Conservation (phyloP, 1,140 invertebrate genomes). For the Macrobrachium rosenbergii region DNA sequence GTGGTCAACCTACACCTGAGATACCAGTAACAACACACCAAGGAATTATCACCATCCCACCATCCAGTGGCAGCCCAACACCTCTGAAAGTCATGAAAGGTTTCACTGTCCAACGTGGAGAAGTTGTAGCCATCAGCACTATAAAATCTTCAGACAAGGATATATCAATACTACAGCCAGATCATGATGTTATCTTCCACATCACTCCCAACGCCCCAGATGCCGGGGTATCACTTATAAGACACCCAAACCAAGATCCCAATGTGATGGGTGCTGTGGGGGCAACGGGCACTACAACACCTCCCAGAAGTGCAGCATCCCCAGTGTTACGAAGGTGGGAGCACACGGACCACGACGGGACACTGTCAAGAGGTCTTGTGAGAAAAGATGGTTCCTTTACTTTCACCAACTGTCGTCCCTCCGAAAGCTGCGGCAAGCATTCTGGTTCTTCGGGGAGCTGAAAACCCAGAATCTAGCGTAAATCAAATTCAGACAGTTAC, state of each 20-base stretch:
- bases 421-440: constrained; percentile 7
- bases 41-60: neutral
- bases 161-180: constrained; percentile 30
- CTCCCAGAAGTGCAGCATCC: neutral
- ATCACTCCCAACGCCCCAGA: constrained; percentile 38
- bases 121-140: constrained; percentile 37
- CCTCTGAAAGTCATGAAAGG: constrained; percentile 19
- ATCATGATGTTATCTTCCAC: constrained; percentile 49
- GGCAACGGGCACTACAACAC: neutral
- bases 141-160: neutral
- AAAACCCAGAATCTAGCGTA: too few relatives aligned
- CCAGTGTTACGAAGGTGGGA: constrained; percentile 43
- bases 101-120: constrained; percentile 47
- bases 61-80: constrained; percentile 2
- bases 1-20: too few relatives aligned
- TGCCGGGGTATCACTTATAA: constrained; percentile 22
- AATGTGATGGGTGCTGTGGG: neutral
- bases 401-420: constrained; percentile 50
- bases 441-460: neutral
- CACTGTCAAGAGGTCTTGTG: constrained; percentile 37
- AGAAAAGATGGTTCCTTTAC: constrained; percentile 43
- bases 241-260: constrained; percentile 3
- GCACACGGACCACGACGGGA: constrained; percentile 46
- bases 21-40: too few relatives aligned
- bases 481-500: too few relatives aligned